Percentiles rank a stretch among this genome's conserved stretches.
phyloP scores from a whole-genome alignment of 2,888 invertebrate genomes.

The Epistrophe grossulariae region DNA sequence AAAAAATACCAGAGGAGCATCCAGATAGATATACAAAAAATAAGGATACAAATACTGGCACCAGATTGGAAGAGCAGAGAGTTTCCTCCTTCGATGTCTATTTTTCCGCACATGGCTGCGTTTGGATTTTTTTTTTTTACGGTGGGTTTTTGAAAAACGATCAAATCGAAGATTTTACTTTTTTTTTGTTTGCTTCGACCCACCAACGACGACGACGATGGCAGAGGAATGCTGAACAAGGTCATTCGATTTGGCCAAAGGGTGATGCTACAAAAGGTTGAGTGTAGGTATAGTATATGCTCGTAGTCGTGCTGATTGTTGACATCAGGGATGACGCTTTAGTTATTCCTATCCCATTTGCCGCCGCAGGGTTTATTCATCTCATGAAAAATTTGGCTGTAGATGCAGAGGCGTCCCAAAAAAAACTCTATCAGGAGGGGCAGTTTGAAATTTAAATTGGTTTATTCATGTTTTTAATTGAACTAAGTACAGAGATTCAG shows the following conservation, averaged over 20 bases:
- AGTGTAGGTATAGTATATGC: background rate
- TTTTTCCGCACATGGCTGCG: slow-evolving; percentile 12
- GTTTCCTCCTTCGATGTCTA: slow-evolving; percentile 35
- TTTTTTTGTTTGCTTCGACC: slow-evolving; percentile 4
- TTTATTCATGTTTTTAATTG: background rate
- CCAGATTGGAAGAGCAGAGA: slow-evolving; percentile 55
- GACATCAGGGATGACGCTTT: slow-evolving; percentile 58
- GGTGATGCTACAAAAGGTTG: background rate
- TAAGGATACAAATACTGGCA: slow-evolving; percentile 62
- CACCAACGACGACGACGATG: slow-evolving; percentile 5
- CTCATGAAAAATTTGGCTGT: slow-evolving; percentile 36
- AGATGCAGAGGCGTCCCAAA: background rate
- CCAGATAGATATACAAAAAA: background rate
- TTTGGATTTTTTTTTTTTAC: slow-evolving; percentile 11
- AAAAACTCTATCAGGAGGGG: background rate
- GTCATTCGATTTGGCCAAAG: slow-evolving; percentile 55
- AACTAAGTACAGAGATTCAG: too few species aligned
- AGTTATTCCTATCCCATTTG: slow-evolving; percentile 6
- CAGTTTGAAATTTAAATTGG: background rate
- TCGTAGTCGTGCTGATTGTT: slow-evolving; percentile 33
- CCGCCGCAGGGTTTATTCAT: slow-evolving; percentile 16
- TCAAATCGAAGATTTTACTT: slow-evolving; percentile 34
- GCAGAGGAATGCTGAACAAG: slow-evolving; percentile 55
- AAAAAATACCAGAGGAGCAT: slow-evolving; percentile 11
- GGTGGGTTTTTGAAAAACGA: slow-evolving; percentile 51